A percentile compares a stretch with the other conserved stretches of the same genome.
Conservation (phyloP, 2,113 vertebrate genomes). For the Erythrolamprus reginae region DNA sequence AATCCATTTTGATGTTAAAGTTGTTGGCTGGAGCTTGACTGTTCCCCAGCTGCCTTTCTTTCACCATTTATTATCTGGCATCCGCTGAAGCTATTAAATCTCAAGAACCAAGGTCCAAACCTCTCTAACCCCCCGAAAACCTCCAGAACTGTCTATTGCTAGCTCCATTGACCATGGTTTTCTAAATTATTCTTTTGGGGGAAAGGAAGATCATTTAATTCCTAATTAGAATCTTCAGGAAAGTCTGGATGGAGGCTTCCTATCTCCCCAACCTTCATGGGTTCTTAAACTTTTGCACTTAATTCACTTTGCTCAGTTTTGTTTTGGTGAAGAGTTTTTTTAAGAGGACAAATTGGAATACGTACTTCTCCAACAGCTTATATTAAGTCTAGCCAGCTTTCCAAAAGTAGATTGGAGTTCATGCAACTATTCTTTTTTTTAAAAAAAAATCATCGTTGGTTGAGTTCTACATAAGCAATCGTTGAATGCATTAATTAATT, state of each 20-base stretch:
- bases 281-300: neutral
- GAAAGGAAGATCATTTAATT: neutral
- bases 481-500: neutral
- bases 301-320: neutral
- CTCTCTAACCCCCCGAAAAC: constrained; percentile 3
- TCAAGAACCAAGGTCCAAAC: neutral
- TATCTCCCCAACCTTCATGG: neutral
- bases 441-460: too few species aligned
- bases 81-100: neutral
- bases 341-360: neutral
- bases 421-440: too few species aligned
- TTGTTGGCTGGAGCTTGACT: constrained; percentile 5
- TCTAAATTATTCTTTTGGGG: neutral
- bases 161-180: neutral
- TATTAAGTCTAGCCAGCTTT: neutral
- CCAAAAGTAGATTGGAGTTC: neutral
- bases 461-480: neutral
- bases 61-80: constrained; percentile 43
- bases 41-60: neutral
- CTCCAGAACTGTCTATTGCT: neutral
- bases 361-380: neutral
- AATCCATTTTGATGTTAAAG: constrained; percentile 26
- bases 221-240: neutral
- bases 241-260: neutral
- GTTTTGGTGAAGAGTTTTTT: neutral